Evolutionary conservation across 2,113 vertebrate genomes (phyloP).

Genomic region (Eublepharis macularius): DNA sequence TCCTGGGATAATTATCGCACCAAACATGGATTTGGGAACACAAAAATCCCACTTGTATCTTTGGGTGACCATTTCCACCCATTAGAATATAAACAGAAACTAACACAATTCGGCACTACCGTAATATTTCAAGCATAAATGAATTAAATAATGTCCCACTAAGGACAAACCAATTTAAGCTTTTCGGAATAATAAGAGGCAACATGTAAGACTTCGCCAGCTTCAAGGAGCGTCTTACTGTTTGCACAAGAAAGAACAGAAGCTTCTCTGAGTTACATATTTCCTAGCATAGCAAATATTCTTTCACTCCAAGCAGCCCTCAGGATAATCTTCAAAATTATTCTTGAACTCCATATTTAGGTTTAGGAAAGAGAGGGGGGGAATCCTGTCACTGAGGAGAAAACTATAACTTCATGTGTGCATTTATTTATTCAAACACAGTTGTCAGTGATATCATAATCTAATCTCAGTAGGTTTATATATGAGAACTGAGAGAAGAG

Average conservation of each 20-base stretch:
- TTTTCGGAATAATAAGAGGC: not conserved
- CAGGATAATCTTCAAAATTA: not conserved
- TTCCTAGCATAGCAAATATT: not conserved
- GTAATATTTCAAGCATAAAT: not conserved
- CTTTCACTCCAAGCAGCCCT: not conserved
- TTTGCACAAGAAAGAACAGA: not conserved
- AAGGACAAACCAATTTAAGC: not conserved
- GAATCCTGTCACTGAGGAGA: not conserved
- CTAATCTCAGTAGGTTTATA: not conserved
- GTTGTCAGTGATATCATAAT: not conserved
- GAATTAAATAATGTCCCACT: not conserved
- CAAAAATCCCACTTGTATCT: too few relatives aligned
- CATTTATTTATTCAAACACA: not conserved
- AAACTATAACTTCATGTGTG: not conserved
- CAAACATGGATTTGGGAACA: too few relatives aligned
- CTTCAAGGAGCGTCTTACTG: not conserved
- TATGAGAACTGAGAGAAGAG: not conserved
- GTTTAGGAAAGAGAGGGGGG: not conserved
- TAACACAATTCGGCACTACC: not conserved
- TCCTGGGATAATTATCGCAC: too few relatives aligned
- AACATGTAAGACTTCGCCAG: not conserved
- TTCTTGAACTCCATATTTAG: not conserved
- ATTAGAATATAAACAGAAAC: not conserved
- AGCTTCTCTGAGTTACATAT: not conserved
- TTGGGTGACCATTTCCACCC: too few relatives aligned